These are phyloP conservation scores for Upupa epops DNA, from an alignment of 2,113 vertebrate species.

Conservation along the genomic window DNA sequence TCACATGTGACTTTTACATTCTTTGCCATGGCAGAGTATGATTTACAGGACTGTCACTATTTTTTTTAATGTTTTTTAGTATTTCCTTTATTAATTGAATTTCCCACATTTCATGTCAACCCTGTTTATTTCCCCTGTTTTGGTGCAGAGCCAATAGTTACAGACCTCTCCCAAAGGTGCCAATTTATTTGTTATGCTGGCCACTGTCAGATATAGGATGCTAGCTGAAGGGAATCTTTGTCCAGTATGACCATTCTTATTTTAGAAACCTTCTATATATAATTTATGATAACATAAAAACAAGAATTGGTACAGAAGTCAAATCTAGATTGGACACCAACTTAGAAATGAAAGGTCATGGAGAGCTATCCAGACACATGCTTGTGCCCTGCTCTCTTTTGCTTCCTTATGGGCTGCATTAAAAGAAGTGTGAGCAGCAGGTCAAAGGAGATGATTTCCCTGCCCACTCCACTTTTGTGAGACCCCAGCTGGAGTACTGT, in stretches of 20 bases:
- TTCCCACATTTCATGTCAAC: not conserved
- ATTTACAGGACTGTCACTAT: not conserved
- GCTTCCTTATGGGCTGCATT: not conserved
- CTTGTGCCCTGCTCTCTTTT: not conserved
- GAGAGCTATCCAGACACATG: not conserved
- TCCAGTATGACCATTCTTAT: not conserved
- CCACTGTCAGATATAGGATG: not conserved
- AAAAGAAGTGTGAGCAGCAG: not conserved
- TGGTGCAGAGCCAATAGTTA: not conserved
- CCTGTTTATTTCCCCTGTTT: not conserved
- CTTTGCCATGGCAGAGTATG: not conserved
- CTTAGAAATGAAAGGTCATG: not conserved
- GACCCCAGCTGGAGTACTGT: not conserved
- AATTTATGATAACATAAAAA: not conserved
- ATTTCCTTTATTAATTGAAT: not conserved
- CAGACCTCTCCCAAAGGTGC: not conserved
- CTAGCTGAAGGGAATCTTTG: not conserved
- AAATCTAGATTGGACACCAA: not conserved
- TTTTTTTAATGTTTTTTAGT: not conserved
- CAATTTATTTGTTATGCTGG: not conserved
- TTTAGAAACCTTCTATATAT: not conserved
- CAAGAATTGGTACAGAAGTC: not conserved
- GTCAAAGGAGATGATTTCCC: not conserved
- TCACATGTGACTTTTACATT: not conserved
- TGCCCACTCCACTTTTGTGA: not conserved